Percentiles rank a stretch among this genome's conserved stretches.
These are phyloP conservation scores for Arctopsyche grandis DNA, from an alignment of 1,140 invertebrate genomes.

Conservation along the genomic window DNA sequence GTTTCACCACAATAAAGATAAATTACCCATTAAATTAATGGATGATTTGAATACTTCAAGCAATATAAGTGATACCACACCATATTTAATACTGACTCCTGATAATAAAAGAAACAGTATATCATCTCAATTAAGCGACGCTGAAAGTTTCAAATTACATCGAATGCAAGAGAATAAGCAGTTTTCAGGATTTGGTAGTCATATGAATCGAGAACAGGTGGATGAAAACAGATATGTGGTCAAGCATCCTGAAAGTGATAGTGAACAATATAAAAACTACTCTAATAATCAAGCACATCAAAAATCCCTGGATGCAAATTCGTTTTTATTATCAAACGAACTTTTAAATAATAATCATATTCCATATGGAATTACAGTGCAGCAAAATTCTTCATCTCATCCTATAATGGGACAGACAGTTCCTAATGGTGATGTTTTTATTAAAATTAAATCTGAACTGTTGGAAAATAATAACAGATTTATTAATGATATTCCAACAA, in stretches of 20 bases:
- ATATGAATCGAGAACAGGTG: background rate
- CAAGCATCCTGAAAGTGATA: slow-evolving; percentile 50
- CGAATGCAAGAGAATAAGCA: slow-evolving; percentile 2
- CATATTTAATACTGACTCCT: slow-evolving; percentile 34
- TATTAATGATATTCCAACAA: slow-evolving; percentile 1
- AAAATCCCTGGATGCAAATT: background rate
- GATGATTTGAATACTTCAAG: slow-evolving; percentile 19
- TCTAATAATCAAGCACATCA: background rate
- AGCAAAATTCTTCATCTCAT: slow-evolving; percentile 17
- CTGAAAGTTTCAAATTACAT: slow-evolving; percentile 1
- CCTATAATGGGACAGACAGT: slow-evolving; percentile 23
- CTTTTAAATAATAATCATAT: background rate
- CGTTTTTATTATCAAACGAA: slow-evolving; percentile 21
- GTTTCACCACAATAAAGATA: background rate
- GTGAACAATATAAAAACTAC: slow-evolving; percentile 20
- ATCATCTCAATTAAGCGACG: slow-evolving; percentile 37
- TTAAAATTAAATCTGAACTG: slow-evolving; percentile 49
- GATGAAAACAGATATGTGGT: slow-evolving; percentile 30
- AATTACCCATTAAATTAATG: background rate
- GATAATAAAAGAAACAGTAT: slow-evolving; percentile 37
- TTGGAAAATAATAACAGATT: slow-evolving; percentile 31
- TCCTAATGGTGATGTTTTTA: slow-evolving; percentile 40
- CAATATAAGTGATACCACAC: slow-evolving; percentile 28
- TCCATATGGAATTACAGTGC: slow-evolving; percentile 50
- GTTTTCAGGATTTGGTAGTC: slow-evolving; percentile 2